Conservation (phyloP, 2,113 vertebrate species). For the Tetrao urogallus region DNA sequence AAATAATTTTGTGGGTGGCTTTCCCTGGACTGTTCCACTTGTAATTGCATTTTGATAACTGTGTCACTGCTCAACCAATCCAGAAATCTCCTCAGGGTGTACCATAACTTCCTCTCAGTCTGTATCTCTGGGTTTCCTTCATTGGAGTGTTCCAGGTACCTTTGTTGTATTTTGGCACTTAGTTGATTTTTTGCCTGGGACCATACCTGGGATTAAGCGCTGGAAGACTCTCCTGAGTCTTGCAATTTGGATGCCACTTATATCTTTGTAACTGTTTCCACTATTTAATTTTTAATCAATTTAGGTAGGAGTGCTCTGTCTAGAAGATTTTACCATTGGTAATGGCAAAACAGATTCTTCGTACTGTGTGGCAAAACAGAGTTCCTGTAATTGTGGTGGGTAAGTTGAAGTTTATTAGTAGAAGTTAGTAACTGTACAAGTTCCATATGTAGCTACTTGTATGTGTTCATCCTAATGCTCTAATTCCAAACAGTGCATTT, state of each 20-base stretch:
- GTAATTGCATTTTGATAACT: fast-evolving
- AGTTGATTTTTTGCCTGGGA: neutral
- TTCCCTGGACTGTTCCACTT: neutral
- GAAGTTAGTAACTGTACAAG: neutral
- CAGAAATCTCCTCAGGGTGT: neutral
- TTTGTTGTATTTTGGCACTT: neutral
- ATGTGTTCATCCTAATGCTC: neutral
- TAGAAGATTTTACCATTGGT: neutral
- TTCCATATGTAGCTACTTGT: neutral
- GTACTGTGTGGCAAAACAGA: neutral
- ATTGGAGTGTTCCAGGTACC: too few species aligned
- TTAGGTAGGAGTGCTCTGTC: neutral
- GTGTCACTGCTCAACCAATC: neutral
- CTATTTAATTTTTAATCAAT: neutral
- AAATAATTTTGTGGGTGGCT: neutral
- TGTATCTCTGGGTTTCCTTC: neutral
- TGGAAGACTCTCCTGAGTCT: neutral
- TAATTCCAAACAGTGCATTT: neutral
- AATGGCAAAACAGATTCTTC: neutral
- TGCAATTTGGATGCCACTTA: neutral
- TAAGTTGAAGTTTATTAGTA: neutral
- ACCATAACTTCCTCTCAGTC: neutral
- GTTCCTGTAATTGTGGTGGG: neutral
- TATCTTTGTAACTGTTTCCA: neutral
- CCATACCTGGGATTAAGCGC: neutral